Conservation (phyloP, 2,113 vertebrate species). For the Pygoscelis adeliae region DNA sequence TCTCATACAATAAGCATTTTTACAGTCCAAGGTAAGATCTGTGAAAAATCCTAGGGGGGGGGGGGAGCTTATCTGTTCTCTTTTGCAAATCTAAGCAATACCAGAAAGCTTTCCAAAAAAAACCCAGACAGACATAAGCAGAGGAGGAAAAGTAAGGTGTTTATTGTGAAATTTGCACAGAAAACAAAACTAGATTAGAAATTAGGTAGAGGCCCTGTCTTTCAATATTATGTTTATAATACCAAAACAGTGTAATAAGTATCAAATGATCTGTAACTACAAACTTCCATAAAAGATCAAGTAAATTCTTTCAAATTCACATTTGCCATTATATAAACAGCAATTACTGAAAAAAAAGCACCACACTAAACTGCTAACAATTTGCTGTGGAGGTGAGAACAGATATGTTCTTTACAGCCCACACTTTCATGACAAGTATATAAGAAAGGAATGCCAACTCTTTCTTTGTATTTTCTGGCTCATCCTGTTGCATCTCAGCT, state of each 20-base stretch:
- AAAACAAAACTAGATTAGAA: background rate
- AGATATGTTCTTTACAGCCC: background rate
- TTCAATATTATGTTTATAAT: fast-evolving
- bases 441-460: background rate
- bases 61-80: background rate
- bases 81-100: background rate
- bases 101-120: background rate
- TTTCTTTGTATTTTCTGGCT: background rate
- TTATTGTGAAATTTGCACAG: background rate
- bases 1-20: background rate
- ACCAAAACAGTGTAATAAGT: background rate
- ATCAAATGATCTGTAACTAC: background rate
- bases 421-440: background rate
- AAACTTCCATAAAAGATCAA: background rate
- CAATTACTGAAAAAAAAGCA: background rate
- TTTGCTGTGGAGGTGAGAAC: background rate
- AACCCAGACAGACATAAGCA: background rate
- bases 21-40: background rate
- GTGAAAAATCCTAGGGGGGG: background rate
- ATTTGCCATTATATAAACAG: background rate
- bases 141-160: background rate
- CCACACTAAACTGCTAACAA: background rate
- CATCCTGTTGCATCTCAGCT: background rate
- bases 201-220: background rate
- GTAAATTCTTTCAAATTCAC: background rate